These are phyloP conservation scores for Cephus rjabovi DNA, from an alignment of 2,888 invertebrate genomes.

Conservation along the genomic window DNA sequence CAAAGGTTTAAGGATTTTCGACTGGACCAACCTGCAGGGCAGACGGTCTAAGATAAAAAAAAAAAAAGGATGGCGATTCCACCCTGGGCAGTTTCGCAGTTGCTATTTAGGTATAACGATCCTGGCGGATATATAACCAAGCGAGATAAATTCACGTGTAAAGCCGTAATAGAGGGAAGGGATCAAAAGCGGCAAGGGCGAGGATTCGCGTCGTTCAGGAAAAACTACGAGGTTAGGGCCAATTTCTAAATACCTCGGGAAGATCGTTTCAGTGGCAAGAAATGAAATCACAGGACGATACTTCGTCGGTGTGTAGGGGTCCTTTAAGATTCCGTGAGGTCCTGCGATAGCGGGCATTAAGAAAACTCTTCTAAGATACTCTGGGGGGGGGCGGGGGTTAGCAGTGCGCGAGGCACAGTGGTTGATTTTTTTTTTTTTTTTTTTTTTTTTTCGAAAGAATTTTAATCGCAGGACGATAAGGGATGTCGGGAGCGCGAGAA, in stretches of 20 bases:
- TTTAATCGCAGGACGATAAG: constrained; percentile 31
- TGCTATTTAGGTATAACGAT: background rate
- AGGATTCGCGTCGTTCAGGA: background rate
- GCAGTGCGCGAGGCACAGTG: background rate
- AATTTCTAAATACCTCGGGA: constrained; percentile 22
- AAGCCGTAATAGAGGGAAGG: background rate
- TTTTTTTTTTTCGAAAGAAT: constrained; percentile 28
- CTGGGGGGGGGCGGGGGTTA: rapidly evolving
- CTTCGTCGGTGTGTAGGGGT: background rate
- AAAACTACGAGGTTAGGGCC: constrained; percentile 6
- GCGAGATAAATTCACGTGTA: background rate
- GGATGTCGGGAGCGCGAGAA: constrained; percentile 10
- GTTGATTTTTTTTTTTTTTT: constrained; percentile 18
- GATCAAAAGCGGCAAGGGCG: background rate
- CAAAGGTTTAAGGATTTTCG: background rate
- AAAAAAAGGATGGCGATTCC: background rate
- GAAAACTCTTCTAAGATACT: background rate
- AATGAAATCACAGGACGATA: background rate
- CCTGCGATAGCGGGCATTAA: background rate
- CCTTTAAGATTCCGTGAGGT: constrained; percentile 18
- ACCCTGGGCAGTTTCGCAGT: background rate
- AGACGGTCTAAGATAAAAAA: background rate
- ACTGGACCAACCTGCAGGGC: background rate
- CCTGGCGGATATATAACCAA: background rate
- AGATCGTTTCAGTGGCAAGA: background rate